Conservation (phyloP, 2,797 vertebrate species). For the Hybognathus amarus region DNA sequence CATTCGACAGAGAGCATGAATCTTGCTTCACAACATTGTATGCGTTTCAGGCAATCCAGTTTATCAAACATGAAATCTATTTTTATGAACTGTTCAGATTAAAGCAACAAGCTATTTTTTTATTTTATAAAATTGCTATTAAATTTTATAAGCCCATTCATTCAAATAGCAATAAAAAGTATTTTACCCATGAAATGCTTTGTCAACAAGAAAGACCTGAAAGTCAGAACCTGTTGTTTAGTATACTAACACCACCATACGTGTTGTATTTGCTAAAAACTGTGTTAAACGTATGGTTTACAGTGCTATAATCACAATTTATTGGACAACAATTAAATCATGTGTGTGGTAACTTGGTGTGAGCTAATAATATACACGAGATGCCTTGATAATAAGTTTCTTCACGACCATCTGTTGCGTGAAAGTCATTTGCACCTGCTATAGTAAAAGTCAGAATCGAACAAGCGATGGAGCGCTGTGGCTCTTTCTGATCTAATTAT, state of each 20-base stretch:
- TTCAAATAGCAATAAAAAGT: background rate
- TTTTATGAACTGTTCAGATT: slow-evolving; percentile 9
- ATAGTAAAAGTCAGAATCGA: slow-evolving; percentile 66
- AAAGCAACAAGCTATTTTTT: background rate
- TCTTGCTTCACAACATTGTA: background rate
- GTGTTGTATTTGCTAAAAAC: background rate
- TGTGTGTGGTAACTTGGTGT: slow-evolving; percentile 53
- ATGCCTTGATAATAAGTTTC: slow-evolving; percentile 56
- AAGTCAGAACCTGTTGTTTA: background rate
- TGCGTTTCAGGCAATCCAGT: slow-evolving; percentile 21
- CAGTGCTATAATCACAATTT: slow-evolving; percentile 11
- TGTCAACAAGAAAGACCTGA: background rate
- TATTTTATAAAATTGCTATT: background rate
- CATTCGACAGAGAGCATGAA: background rate
- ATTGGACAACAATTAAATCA: slow-evolving; percentile 49
- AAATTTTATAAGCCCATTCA: background rate
- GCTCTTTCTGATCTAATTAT: slow-evolving; percentile 70
- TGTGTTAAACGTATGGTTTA: slow-evolving; percentile 15
- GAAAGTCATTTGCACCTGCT: slow-evolving; percentile 68
- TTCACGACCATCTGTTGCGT: slow-evolving; percentile 73
- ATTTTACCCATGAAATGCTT: background rate
- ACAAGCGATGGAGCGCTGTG: slow-evolving; percentile 53
- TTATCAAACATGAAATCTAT: background rate
- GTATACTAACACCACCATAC: background rate
- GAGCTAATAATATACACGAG: slow-evolving; percentile 67